Conservation (phyloP, 30 jellyfish, hydroid and myxozoan species). For the Cassiopea xamachana region DNA sequence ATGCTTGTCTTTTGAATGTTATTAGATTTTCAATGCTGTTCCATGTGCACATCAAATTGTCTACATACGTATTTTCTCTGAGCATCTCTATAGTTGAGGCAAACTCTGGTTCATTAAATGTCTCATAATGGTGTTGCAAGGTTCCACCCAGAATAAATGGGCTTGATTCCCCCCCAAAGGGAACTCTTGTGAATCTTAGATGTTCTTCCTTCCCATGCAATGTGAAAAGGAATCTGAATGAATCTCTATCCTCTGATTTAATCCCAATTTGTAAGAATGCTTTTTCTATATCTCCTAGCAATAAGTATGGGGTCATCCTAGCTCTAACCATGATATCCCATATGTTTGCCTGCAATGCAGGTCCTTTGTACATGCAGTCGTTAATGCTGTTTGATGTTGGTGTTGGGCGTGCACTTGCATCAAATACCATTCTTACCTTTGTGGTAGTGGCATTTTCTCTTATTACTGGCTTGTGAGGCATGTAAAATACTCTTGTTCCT, state of each 20-base stretch:
- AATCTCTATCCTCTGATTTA: constrained; percentile 25
- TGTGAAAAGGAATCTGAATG: constrained; percentile 10
- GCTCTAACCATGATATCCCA: constrained; percentile 70
- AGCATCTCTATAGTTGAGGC: not conserved
- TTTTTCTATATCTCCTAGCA: constrained; percentile 13
- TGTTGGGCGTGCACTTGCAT: no score
- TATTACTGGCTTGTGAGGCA: no score
- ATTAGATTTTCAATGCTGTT: not conserved
- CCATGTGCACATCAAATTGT: constrained; percentile 28
- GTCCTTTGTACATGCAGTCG: no score
- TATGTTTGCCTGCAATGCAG: constrained; percentile 32
- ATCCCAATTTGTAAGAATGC: constrained; percentile 19
- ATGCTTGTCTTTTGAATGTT: constrained; percentile 23
- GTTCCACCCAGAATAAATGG: constrained; percentile 50
- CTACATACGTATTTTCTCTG: constrained; percentile 17
- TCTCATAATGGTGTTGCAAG: constrained; percentile 32
- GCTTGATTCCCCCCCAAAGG: constrained; percentile 35
- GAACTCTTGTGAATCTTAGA: constrained; percentile 53
- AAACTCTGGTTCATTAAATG: not conserved
- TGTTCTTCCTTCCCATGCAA: constrained; percentile 1
- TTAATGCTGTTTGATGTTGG: no score
- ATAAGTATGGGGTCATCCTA: not conserved
- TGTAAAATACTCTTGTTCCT: no score
- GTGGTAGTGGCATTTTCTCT: no score
- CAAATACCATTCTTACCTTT: no score